Evolutionary conservation across 2,113 vertebrate genomes (phyloP), one percentile per base, ranked within the genome.

Genomic region (Thalassoma bifasciatum): DNA sequence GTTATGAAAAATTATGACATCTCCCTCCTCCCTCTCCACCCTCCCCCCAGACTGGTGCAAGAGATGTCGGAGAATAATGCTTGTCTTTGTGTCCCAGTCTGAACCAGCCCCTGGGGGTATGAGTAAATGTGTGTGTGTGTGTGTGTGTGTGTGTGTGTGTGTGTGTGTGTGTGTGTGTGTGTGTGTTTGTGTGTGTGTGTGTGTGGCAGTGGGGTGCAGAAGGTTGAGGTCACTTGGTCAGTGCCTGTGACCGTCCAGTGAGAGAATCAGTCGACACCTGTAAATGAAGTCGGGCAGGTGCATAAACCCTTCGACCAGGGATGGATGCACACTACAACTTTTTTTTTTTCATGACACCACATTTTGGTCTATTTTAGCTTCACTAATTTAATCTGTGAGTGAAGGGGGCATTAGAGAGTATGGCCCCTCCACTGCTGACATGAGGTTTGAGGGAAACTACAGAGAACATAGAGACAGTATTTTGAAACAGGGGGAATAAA

Each of bases 261-360:
- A 94, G 92, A 92, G 92, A 92, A 92, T 91, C 94, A 92, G 86
- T 95, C 93, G 72, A 89, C 93, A 92, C 91, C 86, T 91, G 88
- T 85, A 93, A 95, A 94, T 95, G 93, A 95, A 95, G 88, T 81
- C 70, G 65, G 86, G 90, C 94, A 95, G 93, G 93, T 95, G 94
- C 93, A 89, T 64, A 84, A 89, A 87, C 81, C 90, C 77, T 80
- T 79, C 11, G 11, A 81, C 77, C 61, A 80, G 70, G 71, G 72
- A 59, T 88, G 79, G 84, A 89, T 82, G 60, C 73, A 82, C 62
- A 53, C 66, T 62, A 78, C 81, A 75, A 30, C 30, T 19, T 38
- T 77, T 57, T 77, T n/a, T 79, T 59, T 17, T 7, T 7, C 17
- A 30, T 19, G 16, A 68, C 65, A 50, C 59, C 58, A 75, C 67